A percentile compares a stretch with the other conserved stretches of the same genome.
Conservation (phyloP, 2,113 vertebrate species). For the Cairina moschata region DNA sequence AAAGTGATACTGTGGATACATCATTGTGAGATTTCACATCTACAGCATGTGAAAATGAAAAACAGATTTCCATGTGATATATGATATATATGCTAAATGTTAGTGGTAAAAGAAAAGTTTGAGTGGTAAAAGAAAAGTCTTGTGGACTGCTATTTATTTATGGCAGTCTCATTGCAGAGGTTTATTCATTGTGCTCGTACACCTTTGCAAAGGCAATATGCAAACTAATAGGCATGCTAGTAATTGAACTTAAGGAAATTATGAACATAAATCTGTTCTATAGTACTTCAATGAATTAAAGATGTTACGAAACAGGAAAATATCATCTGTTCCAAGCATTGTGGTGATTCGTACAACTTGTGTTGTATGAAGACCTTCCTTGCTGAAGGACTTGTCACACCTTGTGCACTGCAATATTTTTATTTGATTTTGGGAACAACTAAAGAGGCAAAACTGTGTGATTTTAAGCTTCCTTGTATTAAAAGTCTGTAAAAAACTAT, state of each 20-base stretch:
- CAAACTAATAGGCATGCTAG: not conserved
- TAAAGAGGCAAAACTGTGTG: not conserved
- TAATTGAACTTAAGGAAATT: not conserved
- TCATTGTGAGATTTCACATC: not conserved
- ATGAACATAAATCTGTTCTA: not conserved
- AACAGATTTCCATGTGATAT: not conserved
- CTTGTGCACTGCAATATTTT: not conserved
- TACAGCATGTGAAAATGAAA: not conserved
- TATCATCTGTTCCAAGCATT: not conserved
- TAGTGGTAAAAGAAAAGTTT: not conserved
- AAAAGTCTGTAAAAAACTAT: conserved; percentile 7
- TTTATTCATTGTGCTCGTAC: not conserved
- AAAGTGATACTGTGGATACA: not conserved
- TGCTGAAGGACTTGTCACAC: not conserved
- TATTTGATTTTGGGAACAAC: not conserved
- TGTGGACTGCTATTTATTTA: not conserved
- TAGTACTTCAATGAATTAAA: not conserved
- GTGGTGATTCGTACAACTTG: too few relatives aligned
- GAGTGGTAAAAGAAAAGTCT: not conserved
- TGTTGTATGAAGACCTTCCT: not conserved
- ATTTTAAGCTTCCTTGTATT: not conserved
- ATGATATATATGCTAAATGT: not conserved
- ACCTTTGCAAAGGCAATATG: not conserved
- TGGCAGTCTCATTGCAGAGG: not conserved
- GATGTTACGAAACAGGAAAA: not conserved